A percentile compares a stretch with the other conserved stretches of the same genome.
phyloP scores from a whole-genome alignment of 2,797 vertebrate genomes.

The Arnoldichthys spilopterus region DNA sequence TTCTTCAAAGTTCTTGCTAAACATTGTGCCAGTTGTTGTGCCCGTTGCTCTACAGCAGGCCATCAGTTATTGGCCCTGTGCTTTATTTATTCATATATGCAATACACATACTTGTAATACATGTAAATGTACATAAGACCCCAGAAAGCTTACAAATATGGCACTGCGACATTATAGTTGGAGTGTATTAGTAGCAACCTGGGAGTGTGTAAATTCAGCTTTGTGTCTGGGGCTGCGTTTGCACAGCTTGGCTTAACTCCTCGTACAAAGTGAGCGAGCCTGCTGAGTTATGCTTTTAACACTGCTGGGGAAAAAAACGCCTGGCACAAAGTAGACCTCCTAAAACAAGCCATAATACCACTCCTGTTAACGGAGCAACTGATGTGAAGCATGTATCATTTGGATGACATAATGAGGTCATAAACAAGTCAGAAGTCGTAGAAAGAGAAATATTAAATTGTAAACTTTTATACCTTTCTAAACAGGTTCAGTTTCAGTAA shows the following conservation, averaged over 20 bases:
- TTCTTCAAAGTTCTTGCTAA: background rate
- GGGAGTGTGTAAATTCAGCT: slow-evolving; percentile 20
- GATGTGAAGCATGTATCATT: slow-evolving; percentile 38
- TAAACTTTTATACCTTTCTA: slow-evolving; percentile 15
- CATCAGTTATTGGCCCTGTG: background rate
- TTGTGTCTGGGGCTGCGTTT: slow-evolving; percentile 26
- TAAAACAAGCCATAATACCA: slow-evolving; percentile 13
- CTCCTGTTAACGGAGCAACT: slow-evolving; percentile 28
- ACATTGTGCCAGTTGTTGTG: background rate
- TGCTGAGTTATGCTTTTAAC: slow-evolving; percentile 38
- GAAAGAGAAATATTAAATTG: slow-evolving; percentile 30
- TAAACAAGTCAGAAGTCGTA: slow-evolving; percentile 22
- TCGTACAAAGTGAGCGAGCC: slow-evolving; percentile 37
- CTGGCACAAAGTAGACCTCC: slow-evolving; percentile 23
- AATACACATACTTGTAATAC: background rate
- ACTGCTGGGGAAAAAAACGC: slow-evolving; percentile 10
- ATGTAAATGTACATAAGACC: background rate
- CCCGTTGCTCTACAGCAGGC: background rate
- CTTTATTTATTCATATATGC: background rate
- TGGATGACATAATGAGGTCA: slow-evolving; percentile 40
- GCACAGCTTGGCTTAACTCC: slow-evolving; percentile 29
- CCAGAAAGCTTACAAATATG: slow-evolving; percentile 14
- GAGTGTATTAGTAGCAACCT: slow-evolving; percentile 1
- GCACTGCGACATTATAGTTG: background rate
- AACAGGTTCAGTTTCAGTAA: slow-evolving; percentile 33